Base-by-base conservation (phyloP, 1,140 invertebrate species). In the Nylanderia fulva region DNA sequence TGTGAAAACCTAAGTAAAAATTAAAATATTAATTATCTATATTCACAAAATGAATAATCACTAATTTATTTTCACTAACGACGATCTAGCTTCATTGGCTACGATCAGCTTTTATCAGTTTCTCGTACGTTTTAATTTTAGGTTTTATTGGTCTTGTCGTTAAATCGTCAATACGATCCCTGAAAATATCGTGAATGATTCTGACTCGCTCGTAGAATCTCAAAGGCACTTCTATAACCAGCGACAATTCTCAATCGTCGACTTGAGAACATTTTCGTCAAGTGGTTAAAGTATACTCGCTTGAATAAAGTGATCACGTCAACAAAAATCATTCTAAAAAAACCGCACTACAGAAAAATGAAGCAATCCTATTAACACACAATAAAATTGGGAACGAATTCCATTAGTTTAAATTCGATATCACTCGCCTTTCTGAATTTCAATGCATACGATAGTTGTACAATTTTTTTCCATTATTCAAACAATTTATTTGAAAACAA, bases 221-320 rank as follows among this genome's bases (percentile, higher is more conserved):
- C 75, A 77, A 77, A 66, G 8, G 1, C 27, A 13, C 48, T 77
- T 66, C n/a, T 77, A 24, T 76, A 15, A 11, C 58, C 13, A 18
- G n/a, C 27, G 48, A 77, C n/a, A 76, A 6, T 66, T 75, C 36
- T 77, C 75, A 77, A 66, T 52, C 42, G 27, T 66, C 8, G 11
- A 48, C 39, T 77, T 24, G 75, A 77, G 29, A n/a, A 77, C 42
- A 24, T 76, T 27, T 48, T 63, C 18, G 42, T 76, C 60, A 18
- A 77, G 75, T 77, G 75, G 60, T 15, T 77, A 42, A 29, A 52
- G 29, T 33, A n/a, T n/a, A 66, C 60, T 36, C 21, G 36, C 24
- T 18, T 2, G n/a, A 24, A 21, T 66, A 66, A 36, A 5, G 27
- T 77, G n/a, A 75, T 60, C 39, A 60, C 8, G 36, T 42, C 11